Percentiles rank a stretch among this genome's conserved stretches.
Evolutionary conservation across 1,140 invertebrate species (phyloP).

Genomic region (Drosophila mojavensis): DNA sequence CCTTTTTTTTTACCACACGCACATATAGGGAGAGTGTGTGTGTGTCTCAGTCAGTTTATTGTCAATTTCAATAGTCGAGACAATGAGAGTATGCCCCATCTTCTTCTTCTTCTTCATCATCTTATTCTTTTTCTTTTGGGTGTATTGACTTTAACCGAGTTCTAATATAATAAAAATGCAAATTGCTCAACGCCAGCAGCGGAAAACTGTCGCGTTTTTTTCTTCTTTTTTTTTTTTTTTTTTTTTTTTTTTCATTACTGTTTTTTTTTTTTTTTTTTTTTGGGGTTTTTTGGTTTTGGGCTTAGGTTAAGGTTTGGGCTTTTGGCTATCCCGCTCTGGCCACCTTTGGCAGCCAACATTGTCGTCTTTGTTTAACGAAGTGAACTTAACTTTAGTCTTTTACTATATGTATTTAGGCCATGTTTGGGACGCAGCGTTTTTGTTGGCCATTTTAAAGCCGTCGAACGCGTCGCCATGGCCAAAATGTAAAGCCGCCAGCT

Average conservation of each 20-base stretch:
- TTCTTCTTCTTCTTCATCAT: not conserved
- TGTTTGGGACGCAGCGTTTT: constrained; percentile 11
- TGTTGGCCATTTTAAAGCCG: constrained; percentile 45
- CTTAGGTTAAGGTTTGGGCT: not conserved
- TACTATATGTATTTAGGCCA: constrained; percentile 58
- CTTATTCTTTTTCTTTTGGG: constrained; percentile 29
- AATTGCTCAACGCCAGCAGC: constrained; percentile 52
- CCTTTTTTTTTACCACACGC: constrained; percentile 19
- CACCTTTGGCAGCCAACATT: not conserved
- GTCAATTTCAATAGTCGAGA: constrained; percentile 44
- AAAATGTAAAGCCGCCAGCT: constrained; percentile 12
- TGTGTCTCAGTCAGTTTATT: constrained; percentile 15
- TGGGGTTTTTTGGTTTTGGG: not conserved
- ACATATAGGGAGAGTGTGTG: not conserved
- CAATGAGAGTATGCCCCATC: constrained; percentile 23
- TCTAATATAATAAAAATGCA: constrained; percentile 77
- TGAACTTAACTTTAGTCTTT: constrained; percentile 64
- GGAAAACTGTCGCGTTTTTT: constrained; percentile 29
- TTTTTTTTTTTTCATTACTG: constrained; percentile 1
- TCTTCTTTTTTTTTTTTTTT: not conserved
- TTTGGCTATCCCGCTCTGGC: not conserved
- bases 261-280: not conserved
- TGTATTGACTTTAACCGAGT: constrained; percentile 73
- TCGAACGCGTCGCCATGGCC: constrained; percentile 3
- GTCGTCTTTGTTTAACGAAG: constrained; percentile 52